Conservation (phyloP, 1,140 invertebrate species). For the Zaprionus ornatus region DNA sequence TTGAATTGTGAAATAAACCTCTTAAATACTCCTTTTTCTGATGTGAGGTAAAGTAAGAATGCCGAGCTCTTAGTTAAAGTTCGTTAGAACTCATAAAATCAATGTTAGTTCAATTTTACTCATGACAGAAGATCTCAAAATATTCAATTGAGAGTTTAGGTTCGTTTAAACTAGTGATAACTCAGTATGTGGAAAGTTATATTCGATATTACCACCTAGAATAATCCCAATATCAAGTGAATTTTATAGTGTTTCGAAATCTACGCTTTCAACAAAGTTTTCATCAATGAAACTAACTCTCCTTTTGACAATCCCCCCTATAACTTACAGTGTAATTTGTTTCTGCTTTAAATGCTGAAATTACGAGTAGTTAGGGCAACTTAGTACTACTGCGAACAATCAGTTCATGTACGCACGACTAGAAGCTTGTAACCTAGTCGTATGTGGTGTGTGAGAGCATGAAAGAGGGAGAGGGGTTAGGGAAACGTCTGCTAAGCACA, state of each 20-base stretch:
- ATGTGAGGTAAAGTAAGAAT: no score
- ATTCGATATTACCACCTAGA: no score
- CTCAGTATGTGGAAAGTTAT: no score
- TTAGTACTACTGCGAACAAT: constrained; percentile 21
- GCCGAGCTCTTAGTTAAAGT: no score
- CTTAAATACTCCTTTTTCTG: no score
- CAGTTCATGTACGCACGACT: constrained; percentile 5
- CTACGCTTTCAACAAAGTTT: background rate
- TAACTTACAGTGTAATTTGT: constrained; percentile 11
- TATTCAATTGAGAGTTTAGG: no score
- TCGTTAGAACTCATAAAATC: no score
- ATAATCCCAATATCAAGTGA: no score
- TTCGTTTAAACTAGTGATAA: no score
- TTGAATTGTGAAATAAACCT: no score
- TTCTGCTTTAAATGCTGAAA: constrained; percentile 26
- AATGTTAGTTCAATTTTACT: no score
- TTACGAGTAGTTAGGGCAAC: constrained; percentile 31
- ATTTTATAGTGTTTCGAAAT: background rate
- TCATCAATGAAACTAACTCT: background rate
- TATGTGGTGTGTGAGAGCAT: background rate
- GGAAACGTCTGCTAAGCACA: constrained; percentile 53
- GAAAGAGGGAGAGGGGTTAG: background rate
- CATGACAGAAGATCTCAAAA: no score
- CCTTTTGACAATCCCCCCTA: background rate
- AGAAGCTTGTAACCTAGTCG: background rate